Conservation (phyloP, 2,113 vertebrate genomes). For the Myxocyprinus asiaticus region DNA sequence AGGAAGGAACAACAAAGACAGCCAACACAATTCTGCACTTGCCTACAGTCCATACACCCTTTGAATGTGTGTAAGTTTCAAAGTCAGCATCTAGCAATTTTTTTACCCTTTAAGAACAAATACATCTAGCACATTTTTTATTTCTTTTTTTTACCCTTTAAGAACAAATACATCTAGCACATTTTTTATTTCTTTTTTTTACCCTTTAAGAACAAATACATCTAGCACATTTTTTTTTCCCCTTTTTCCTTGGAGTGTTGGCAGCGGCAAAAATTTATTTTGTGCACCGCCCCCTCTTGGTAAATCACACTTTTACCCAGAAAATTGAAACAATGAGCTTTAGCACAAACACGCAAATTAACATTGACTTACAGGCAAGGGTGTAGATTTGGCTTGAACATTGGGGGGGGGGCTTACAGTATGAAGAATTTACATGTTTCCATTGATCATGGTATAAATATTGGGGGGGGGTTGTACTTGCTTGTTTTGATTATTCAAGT, state of each 20-base stretch:
- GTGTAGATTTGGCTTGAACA: no score
- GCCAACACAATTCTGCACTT: not conserved
- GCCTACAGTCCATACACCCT: not conserved
- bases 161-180: not conserved
- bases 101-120: not conserved
- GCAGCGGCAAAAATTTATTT: conserved; percentile 34
- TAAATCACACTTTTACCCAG: conserved; percentile 36
- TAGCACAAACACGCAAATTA: no score
- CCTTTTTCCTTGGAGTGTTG: no score
- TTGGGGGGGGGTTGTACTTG: no score
- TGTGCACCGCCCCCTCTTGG: conserved; percentile 26
- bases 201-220: not conserved
- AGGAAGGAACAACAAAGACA: conserved; percentile 11
- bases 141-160: not conserved
- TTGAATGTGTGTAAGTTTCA: not conserved
- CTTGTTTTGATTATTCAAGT: no score
- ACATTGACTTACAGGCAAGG: no score
- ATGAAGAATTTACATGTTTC: no score
- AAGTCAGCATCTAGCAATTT: not conserved
- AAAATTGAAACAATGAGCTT: conserved; percentile 3
- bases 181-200: not conserved
- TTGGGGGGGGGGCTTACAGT: no score
- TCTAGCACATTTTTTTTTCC: not conserved
- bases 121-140: not conserved
- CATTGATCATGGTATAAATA: no score